A percentile compares a stretch with the other conserved stretches of the same genome.
These are phyloP conservation scores for Drosophila sechellia DNA, from an alignment of 1,140 invertebrate species.

Conservation along the genomic window DNA sequence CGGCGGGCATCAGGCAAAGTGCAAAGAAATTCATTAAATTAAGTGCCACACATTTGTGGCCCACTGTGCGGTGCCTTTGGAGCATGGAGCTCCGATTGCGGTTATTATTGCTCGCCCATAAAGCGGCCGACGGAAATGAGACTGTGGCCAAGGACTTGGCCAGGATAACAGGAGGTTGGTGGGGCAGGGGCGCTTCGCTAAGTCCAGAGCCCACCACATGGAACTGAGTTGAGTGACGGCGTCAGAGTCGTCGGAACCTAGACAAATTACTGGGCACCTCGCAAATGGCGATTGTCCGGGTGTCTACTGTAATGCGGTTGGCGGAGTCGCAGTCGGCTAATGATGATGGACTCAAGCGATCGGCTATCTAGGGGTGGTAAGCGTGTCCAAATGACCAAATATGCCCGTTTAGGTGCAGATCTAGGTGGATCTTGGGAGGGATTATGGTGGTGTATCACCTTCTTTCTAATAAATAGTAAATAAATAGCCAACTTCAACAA, in stretches of 20 bases:
- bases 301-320: constrained; percentile 40
- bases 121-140: constrained; percentile 35
- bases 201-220: background rate
- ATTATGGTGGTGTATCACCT: too few relatives aligned
- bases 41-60: constrained; percentile 80
- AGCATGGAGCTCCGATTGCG: constrained; percentile 39
- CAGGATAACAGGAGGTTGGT: background rate
- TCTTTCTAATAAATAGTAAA: too few relatives aligned
- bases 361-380: constrained; percentile 24
- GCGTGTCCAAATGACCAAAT: background rate
- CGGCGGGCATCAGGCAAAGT: constrained; percentile 55
- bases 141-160: constrained; percentile 22
- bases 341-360: constrained; percentile 37
- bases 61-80: constrained; percentile 67
- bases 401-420: background rate
- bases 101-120: constrained; percentile 57
- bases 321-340: constrained; percentile 18
- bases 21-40: constrained; percentile 83
- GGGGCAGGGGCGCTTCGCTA: background rate
- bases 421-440: too few relatives aligned
- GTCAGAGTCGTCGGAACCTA: constrained; percentile 39
- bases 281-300: constrained; percentile 21
- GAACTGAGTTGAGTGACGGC: constrained; percentile 47
- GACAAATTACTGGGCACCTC: constrained; percentile 54
- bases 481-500: too few relatives aligned